Base-by-base conservation (phyloP, 35 echinoderm and acorn worm species). In the Heliocidaris tuberculata region DNA sequence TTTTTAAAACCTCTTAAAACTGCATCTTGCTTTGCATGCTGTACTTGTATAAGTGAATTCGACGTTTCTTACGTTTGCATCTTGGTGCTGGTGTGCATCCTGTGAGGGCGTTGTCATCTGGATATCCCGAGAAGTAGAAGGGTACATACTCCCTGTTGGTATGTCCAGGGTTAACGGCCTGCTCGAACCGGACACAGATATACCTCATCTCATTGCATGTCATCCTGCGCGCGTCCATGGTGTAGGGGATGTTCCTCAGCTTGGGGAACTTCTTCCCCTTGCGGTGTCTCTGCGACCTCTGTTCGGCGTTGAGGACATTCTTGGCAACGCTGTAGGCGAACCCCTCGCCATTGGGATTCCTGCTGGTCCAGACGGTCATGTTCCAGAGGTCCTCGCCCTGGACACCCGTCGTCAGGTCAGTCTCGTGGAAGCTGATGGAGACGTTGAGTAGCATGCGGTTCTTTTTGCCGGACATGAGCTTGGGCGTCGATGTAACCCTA, bases 181-280 rank as follows among this genome's bases (percentile, higher is more conserved):
- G 95, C 24, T 88, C 94, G 47, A 98, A 97, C 19, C 94, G 95
- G 90, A 95, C 96, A 86, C 98, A 99, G 49, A 99, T 97, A 85
- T 88, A 99, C 60, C 71, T 94, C 54, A 97, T 95, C 9, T 94
- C 85, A 29, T 86, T 16, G 60, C 98, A 99, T 0, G 78, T 95
- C 11, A 94, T 71, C 16, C 87, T 95, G 5, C 31, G 32, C 30
- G 96, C 94, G 47, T 96, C 96, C 50, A 97, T 70, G 59, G 89
- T 95, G 56, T 93, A 95, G 30, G 95, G 85, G 60, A 99, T 95
- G 29, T 95, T 24, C 13, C 94, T 91, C 88, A 99, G 97, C 32
- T 96, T 95, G 13, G 94, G 93, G 61, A 96, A 95, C 24, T 56
- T 48, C 89, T 94, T 95, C 8, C 94, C 94, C 59, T 96, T 96